Evolutionary conservation across 2,797 vertebrate species (phyloP).

Genomic region (Rousettus madagascariensis): DNA sequence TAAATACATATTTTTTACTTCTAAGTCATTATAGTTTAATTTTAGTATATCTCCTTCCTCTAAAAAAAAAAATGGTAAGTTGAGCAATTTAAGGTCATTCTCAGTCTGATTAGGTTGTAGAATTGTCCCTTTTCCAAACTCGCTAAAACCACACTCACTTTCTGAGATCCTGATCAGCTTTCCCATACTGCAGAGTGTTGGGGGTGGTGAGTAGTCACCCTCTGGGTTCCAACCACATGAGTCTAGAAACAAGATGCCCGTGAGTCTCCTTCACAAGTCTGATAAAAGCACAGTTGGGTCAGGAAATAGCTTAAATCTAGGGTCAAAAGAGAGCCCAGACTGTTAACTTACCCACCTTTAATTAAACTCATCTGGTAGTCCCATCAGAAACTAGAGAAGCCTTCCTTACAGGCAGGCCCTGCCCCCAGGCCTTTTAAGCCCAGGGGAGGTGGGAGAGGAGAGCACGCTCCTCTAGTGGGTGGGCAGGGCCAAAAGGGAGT

Average conservation of each 20-base stretch:
- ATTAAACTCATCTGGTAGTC: background rate
- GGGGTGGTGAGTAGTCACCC: background rate
- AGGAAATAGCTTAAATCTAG: background rate
- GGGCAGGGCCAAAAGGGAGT: background rate
- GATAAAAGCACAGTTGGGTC: background rate
- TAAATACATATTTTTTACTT: constrained; percentile 1
- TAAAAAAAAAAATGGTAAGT: background rate
- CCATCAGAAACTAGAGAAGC: background rate
- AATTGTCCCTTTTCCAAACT: constrained; percentile 23
- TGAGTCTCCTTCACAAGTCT: background rate
- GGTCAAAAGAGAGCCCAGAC: background rate
- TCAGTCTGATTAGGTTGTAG: background rate
- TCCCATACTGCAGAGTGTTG: background rate
- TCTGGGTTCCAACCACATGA: background rate
- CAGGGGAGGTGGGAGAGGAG: background rate
- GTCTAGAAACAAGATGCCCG: background rate
- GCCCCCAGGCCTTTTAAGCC: background rate
- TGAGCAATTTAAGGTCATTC: constrained; percentile 1
- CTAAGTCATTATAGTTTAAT: background rate
- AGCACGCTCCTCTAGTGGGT: background rate
- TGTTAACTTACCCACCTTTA: background rate
- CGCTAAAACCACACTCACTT: background rate
- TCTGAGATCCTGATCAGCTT: background rate
- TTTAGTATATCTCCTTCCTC: background rate
- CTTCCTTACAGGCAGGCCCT: background rate